Conservation (phyloP, 1,140 invertebrate species). For the Calephelis virginiensis region DNA sequence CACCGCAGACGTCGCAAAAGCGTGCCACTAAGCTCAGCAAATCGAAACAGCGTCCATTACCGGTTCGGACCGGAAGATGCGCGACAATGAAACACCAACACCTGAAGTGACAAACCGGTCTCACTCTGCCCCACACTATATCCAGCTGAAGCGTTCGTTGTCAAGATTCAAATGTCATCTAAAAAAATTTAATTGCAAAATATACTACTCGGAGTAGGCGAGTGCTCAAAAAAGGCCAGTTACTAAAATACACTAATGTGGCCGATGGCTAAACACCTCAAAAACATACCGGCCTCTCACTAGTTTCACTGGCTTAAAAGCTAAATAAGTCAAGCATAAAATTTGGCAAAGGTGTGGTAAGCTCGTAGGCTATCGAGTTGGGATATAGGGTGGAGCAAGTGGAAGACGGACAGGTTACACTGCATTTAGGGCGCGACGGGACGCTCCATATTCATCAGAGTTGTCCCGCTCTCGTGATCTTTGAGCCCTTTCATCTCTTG, state of each 20-base stretch:
- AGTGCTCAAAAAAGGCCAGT: constrained; percentile 26
- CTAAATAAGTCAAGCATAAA: constrained; percentile 20
- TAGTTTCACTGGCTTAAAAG: constrained; percentile 33
- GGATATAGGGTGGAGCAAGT: constrained; percentile 27
- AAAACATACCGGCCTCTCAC: constrained; percentile 32
- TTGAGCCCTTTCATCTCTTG: constrained; percentile 40
- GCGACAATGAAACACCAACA: constrained; percentile 36
- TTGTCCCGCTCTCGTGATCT: constrained; percentile 52
- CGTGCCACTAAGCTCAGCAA: constrained; percentile 64
- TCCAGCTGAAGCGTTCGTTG: constrained; percentile 20
- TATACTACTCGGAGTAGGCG: constrained; percentile 9
- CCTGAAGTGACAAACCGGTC: constrained; percentile 35
- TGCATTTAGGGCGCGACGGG: constrained; percentile 72
- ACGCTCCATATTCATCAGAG: constrained; percentile 69
- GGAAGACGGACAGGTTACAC: constrained; percentile 43
- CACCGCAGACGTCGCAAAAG: constrained; percentile 39
- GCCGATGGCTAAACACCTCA: constrained; percentile 20
- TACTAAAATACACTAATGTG: constrained; percentile 35
- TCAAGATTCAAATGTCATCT: constrained; percentile 13
- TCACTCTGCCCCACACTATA: constrained; percentile 26
- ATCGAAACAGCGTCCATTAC: constrained; percentile 41
- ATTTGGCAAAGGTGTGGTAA: constrained; percentile 21
- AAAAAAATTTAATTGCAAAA: constrained; percentile 14
- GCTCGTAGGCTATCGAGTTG: constrained; percentile 17
- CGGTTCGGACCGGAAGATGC: constrained; percentile 18